These are phyloP conservation scores for Gymnocheta viridis DNA, from an alignment of 2,888 invertebrate genomes.

Conservation along the genomic window DNA sequence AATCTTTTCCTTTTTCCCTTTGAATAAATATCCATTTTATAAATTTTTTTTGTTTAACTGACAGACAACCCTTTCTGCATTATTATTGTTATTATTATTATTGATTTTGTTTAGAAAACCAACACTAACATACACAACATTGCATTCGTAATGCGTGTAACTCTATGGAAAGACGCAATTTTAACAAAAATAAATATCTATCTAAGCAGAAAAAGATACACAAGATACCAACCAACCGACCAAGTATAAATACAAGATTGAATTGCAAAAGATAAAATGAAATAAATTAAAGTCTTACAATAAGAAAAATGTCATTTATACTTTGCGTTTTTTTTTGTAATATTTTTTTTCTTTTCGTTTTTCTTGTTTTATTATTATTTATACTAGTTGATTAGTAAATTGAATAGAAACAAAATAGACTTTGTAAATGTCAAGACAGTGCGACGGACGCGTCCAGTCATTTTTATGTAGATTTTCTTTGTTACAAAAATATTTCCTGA, in stretches of 20 bases:
- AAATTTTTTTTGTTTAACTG: neutral
- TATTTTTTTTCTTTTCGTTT: neutral
- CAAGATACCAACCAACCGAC: conserved; percentile 13
- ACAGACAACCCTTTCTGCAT: neutral
- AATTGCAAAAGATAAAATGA: conserved; percentile 52
- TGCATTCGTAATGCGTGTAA: conserved; percentile 23
- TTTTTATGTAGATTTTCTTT: conserved; percentile 62
- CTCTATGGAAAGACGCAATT: conserved; percentile 2
- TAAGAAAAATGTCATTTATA: conserved; percentile 56
- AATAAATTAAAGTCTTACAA: conserved; percentile 54
- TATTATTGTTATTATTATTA: neutral
- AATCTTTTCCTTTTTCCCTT: too few species aligned
- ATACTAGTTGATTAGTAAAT: conserved; percentile 50
- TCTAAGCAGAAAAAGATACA: conserved; percentile 25
- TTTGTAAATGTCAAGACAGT: conserved; percentile 24
- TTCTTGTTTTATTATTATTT: conserved; percentile 20
- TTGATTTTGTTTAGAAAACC: neutral
- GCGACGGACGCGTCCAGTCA: conserved; percentile 33
- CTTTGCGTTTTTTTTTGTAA: too few species aligned
- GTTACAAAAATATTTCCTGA: conserved; percentile 57
- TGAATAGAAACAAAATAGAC: conserved; percentile 27
- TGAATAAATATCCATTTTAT: too few species aligned
- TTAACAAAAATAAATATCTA: conserved; percentile 19
- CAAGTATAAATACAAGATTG: conserved; percentile 21
- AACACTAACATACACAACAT: neutral